phyloP scores from a whole-genome alignment of 2,113 vertebrate species.

The Spea multiplicata region DNA sequence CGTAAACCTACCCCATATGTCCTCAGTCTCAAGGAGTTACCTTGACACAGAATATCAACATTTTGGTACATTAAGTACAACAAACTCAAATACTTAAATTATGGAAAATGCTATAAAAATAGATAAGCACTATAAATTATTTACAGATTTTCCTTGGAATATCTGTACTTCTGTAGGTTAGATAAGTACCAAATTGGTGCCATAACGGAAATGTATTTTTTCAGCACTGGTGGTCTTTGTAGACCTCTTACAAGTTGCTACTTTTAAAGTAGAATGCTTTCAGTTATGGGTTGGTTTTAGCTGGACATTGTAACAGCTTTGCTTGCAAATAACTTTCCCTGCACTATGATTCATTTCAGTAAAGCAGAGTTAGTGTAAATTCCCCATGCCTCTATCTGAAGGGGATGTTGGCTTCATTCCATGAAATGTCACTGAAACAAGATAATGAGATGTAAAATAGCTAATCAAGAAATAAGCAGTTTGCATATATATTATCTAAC shows the following conservation, averaged over 20 bases:
- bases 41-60: no score
- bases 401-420: background rate
- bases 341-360: background rate
- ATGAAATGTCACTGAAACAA: background rate
- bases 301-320: background rate
- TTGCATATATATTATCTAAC: background rate
- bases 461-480: background rate
- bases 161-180: no score
- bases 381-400: background rate
- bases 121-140: no score
- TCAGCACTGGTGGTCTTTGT: no score
- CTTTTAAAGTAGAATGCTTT: background rate
- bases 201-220: no score
- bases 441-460: background rate
- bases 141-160: no score
- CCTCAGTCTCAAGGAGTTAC: no score
- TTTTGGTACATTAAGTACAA: no score
- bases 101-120: no score
- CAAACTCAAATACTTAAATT: no score
- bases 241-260: background rate
- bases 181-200: no score
- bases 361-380: background rate
- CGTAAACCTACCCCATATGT: no score
- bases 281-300: background rate
- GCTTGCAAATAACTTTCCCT: background rate